Percentiles rank a stretch among this genome's conserved stretches.
Conservation (phyloP, 2,888 invertebrate genomes). For the Cylloceria caligata region DNA sequence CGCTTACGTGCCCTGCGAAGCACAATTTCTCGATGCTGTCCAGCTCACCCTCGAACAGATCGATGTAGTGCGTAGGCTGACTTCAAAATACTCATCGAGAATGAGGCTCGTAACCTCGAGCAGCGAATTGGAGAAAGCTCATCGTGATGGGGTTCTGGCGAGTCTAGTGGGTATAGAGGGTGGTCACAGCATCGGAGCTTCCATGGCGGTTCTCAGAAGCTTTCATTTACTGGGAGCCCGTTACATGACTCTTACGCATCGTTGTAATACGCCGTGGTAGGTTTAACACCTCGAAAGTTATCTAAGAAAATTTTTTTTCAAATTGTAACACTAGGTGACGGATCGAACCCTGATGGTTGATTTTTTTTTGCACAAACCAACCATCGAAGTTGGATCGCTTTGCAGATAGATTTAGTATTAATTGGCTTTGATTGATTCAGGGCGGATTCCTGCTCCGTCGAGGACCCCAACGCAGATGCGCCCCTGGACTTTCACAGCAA, state of each 20-base stretch:
- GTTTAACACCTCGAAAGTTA: conserved; percentile 58
- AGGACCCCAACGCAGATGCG: conserved; percentile 82
- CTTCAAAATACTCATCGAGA: conserved; percentile 85
- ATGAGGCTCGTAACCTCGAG: conserved; percentile 87
- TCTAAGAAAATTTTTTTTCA: not conserved
- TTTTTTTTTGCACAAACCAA: too few relatives aligned
- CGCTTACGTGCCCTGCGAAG: conserved; percentile 86
- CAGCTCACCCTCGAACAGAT: conserved; percentile 89
- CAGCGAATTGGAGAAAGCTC: conserved; percentile 87
- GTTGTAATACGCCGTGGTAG: conserved; percentile 89
- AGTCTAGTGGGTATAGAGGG: conserved; percentile 88
- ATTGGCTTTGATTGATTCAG: conserved; percentile 71
- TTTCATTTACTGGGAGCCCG: conserved; percentile 89
- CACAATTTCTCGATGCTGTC: conserved; percentile 89
- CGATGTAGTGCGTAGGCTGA: conserved; percentile 88
- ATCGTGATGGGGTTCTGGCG: conserved; percentile 87
- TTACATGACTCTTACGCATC: conserved; percentile 89
- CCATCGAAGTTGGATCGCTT: too few relatives aligned
- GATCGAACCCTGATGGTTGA: too few relatives aligned
- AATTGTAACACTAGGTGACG: too few relatives aligned
- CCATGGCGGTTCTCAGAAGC: conserved; percentile 88
- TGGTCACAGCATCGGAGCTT: conserved; percentile 89
- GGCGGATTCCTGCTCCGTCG: conserved; percentile 84
- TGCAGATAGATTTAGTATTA: conserved; percentile 24
- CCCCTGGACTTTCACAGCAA: conserved; percentile 81